A percentile compares a stretch with the other conserved stretches of the same genome.
These are phyloP conservation scores for Rhingia rostrata DNA, from an alignment of 2,888 invertebrate species.

Conservation along the genomic window DNA sequence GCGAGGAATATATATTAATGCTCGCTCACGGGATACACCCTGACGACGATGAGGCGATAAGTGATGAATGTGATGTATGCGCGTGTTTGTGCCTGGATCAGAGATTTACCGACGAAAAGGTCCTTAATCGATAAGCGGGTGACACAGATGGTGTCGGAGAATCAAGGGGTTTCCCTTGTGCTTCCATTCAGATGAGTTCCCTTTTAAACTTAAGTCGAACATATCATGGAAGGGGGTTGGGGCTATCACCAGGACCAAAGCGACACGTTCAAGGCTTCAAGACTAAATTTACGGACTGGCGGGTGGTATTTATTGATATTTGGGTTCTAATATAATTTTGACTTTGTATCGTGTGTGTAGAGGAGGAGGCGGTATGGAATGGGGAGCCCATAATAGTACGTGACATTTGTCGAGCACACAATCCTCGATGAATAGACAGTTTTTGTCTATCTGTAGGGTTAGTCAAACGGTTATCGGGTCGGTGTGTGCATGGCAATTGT, in stretches of 20 bases:
- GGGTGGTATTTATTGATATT: slow-evolving; percentile 48
- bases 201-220: slow-evolving; percentile 2
- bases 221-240: too few relatives aligned
- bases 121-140: slow-evolving; percentile 32
- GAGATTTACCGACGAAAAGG: slow-evolving; percentile 5
- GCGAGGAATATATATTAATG: neutral
- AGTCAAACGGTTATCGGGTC: slow-evolving; percentile 1
- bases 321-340: slow-evolving; percentile 46
- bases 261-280: too few relatives aligned
- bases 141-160: neutral
- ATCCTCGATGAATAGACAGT: slow-evolving; percentile 7
- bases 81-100: neutral
- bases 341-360: neutral
- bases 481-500: neutral
- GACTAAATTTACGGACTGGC: neutral
- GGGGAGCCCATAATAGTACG: slow-evolving; percentile 15
- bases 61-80: neutral
- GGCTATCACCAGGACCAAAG: too few relatives aligned
- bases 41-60: neutral
- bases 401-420: slow-evolving; percentile 10
- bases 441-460: neutral
- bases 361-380: neutral
- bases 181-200: slow-evolving; percentile 44
- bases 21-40: neutral
- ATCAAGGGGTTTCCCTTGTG: slow-evolving; percentile 6